Evolutionary conservation across 2,797 vertebrate species (phyloP).

Genomic region (Rallus crepitans): DNA sequence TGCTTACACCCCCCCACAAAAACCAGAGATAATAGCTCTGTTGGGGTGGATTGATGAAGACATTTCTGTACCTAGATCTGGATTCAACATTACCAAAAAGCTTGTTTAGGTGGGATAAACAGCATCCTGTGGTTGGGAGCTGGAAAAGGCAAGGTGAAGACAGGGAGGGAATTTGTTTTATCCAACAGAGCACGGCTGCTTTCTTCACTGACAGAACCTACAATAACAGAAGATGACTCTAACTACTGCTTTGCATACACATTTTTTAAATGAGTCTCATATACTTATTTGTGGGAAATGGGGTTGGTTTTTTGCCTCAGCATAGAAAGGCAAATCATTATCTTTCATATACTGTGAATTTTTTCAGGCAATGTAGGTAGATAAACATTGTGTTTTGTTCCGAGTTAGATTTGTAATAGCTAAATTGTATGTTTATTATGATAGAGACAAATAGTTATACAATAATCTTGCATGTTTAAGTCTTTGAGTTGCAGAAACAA

Average conservation of each 20-base stretch:
- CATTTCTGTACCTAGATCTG: fast-evolving
- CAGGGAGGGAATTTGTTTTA: neutral
- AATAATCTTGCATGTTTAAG: neutral
- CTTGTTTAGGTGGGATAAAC: neutral
- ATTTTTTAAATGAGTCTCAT: neutral
- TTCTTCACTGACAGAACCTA: neutral
- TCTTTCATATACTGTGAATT: fast-evolving
- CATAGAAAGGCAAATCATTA: neutral
- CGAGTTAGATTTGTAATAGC: neutral
- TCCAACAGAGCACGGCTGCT: neutral
- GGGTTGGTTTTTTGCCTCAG: neutral
- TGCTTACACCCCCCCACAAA: neutral
- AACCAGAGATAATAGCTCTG: fast-evolving
- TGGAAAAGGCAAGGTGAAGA: neutral
- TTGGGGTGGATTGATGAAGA: neutral
- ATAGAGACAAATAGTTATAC: neutral
- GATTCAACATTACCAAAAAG: neutral
- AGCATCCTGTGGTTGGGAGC: fast-evolving
- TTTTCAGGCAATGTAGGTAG: neutral
- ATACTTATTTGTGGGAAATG: neutral
- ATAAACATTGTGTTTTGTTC: neutral
- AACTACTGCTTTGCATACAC: neutral
- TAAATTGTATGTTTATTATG: neutral
- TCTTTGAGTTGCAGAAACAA: neutral
- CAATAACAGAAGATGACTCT: neutral